phyloP scores from a whole-genome alignment of 2,113 vertebrate species.

The Alosa alosa region DNA sequence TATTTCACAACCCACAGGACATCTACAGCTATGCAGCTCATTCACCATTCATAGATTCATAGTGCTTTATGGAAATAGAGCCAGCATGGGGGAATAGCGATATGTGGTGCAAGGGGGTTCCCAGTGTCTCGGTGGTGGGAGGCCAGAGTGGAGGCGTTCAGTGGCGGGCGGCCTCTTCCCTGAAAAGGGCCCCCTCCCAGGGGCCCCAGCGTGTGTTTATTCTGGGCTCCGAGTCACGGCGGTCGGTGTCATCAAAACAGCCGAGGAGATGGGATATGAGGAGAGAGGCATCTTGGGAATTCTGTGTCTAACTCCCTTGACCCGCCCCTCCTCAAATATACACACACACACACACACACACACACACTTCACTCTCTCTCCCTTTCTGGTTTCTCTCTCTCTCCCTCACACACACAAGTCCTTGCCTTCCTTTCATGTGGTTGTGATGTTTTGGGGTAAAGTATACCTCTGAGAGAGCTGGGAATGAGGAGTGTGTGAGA shows the following conservation, averaged over 20 bases:
- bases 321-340: no score
- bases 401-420: no score
- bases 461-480: no score
- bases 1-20: background rate
- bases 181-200: background rate
- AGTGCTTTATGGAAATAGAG: background rate
- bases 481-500: no score
- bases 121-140: no score
- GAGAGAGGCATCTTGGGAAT: background rate
- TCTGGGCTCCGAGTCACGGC: background rate
- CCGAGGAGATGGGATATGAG: background rate
- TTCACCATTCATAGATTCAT: background rate
- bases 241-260: constrained; percentile 7
- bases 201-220: background rate
- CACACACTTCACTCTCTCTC: no score
- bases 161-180: no score
- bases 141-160: no score
- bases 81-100: background rate
- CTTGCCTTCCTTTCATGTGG: no score
- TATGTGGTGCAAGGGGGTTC: background rate
- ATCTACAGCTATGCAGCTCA: background rate
- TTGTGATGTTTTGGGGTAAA: no score
- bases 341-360: no score
- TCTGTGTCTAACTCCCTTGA: background rate
- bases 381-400: no score